phyloP scores from a whole-genome alignment of 1,140 invertebrate genomes.

The Drosophila tropicalis region DNA sequence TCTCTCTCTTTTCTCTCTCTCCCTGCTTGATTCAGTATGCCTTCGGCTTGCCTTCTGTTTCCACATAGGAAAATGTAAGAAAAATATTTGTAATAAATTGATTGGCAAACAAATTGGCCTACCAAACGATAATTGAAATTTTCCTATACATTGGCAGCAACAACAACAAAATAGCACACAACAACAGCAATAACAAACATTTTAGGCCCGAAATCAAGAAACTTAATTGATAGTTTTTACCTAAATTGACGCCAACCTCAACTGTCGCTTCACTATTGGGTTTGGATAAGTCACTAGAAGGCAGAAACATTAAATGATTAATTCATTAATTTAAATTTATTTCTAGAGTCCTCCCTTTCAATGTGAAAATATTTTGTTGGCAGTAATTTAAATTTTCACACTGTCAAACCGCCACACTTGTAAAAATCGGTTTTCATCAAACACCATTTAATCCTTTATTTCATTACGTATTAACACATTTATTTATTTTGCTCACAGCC shows the following conservation, averaged over 20 bases:
- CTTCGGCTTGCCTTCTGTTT: not conserved
- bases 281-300: not conserved
- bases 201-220: constrained; percentile 1
- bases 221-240: constrained; percentile 38
- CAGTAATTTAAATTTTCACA: constrained; percentile 11
- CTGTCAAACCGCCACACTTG: constrained; percentile 27
- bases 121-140: constrained; percentile 48
- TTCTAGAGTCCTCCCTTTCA: not conserved
- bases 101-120: constrained; percentile 31
- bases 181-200: constrained; percentile 13
- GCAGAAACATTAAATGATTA: not conserved
- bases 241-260: not conserved
- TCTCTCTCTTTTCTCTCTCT: not conserved
- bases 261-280: not conserved
- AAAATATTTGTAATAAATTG: constrained; percentile 56
- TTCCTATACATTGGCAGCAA: constrained; percentile 6
- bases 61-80: constrained; percentile 4
- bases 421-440: constrained; percentile 36
- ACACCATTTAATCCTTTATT: constrained; percentile 60
- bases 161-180: constrained; percentile 9
- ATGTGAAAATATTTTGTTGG: not conserved
- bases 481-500: constrained; percentile 10
- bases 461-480: constrained; percentile 64
- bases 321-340: constrained; percentile 1
- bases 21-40: not conserved